A percentile compares a stretch with the other conserved stretches of the same genome.
These are phyloP conservation scores for Myathropa florea DNA, from an alignment of 2,888 invertebrate genomes.

Conservation along the genomic window DNA sequence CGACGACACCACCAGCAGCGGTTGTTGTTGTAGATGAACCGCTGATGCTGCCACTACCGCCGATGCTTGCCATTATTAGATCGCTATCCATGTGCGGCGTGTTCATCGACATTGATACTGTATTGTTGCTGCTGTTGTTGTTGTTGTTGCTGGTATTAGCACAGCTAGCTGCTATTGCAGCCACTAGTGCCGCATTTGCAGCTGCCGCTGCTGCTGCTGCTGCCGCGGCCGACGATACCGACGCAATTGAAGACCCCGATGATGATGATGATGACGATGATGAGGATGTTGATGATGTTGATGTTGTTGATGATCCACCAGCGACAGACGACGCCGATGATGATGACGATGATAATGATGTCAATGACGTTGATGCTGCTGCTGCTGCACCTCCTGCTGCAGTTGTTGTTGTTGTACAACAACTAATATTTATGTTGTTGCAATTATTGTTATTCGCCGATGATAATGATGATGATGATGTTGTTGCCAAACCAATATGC, in stretches of 20 bases:
- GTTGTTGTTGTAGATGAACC: not conserved
- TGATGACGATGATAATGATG: slow-evolving; percentile 14
- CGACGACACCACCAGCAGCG: not conserved
- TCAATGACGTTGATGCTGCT: slow-evolving; percentile 41
- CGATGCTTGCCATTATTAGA: slow-evolving; percentile 43
- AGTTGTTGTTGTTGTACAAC: slow-evolving; percentile 8
- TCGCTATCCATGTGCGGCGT: slow-evolving; percentile 56
- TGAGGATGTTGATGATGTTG: slow-evolving; percentile 57
- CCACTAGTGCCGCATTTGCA: slow-evolving; percentile 59
- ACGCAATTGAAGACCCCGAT: slow-evolving; percentile 16
- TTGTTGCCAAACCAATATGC: slow-evolving; percentile 24
- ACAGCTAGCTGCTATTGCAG: slow-evolving; percentile 62
- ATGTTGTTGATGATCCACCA: slow-evolving; percentile 9
- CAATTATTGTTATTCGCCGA: slow-evolving; percentile 55
- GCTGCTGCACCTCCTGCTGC: not conserved
- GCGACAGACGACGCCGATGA: slow-evolving; percentile 21
- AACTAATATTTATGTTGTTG: slow-evolving; percentile 36
- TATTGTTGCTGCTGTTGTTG: slow-evolving; percentile 26
- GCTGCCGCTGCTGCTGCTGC: slow-evolving; percentile 58
- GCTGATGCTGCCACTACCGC: not conserved
- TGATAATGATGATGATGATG: slow-evolving; percentile 35
- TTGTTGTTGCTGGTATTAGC: slow-evolving; percentile 40
- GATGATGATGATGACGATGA: slow-evolving; percentile 19
- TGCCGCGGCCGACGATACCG: slow-evolving; percentile 40
- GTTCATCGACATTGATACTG: slow-evolving; percentile 39